Conservation (phyloP, 2,888 invertebrate species). For the Ecdyonurus torrentis region DNA sequence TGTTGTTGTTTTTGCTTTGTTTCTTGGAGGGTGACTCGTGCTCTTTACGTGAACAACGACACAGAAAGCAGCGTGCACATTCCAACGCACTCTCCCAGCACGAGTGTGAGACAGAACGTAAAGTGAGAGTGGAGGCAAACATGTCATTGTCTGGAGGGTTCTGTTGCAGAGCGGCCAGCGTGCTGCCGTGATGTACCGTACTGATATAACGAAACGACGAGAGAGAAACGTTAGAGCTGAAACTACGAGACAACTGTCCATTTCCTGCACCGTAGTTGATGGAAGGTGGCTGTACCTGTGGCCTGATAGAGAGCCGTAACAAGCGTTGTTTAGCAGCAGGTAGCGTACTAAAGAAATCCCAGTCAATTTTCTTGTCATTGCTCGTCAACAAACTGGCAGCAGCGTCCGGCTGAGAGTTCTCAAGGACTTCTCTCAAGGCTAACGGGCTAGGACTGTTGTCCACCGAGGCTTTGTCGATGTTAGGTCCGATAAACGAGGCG, state of each 20-base stretch:
- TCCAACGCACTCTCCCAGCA: background rate
- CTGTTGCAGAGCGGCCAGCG: conserved; percentile 51
- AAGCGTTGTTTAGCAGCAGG: conserved; percentile 11
- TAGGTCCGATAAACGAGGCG: background rate
- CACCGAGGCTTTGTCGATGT: background rate
- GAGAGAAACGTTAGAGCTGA: background rate
- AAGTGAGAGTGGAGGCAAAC: conserved; percentile 59
- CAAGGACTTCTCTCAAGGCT: conserved; percentile 11
- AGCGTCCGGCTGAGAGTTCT: conserved; percentile 8
- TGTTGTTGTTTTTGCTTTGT: background rate
- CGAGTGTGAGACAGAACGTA: conserved; percentile 20
- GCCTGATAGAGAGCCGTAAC: conserved; percentile 10
- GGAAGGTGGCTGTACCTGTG: background rate
- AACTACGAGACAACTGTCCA: background rate
- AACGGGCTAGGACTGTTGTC: conserved; percentile 11
- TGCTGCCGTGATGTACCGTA: conserved; percentile 73
- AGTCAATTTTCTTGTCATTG: conserved; percentile 8
- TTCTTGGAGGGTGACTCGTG: background rate
- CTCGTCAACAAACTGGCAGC: background rate
- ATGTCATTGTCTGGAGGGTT: conserved; percentile 24
- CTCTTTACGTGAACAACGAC: background rate
- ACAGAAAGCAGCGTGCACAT: background rate
- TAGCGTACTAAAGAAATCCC: conserved; percentile 11
- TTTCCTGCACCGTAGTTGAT: background rate
- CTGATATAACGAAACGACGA: conserved; percentile 46